Percentiles rank a stretch among this genome's conserved stretches.
Evolutionary conservation across 1,140 invertebrate genomes (phyloP).

Genomic region (Camponotus vicinus): DNA sequence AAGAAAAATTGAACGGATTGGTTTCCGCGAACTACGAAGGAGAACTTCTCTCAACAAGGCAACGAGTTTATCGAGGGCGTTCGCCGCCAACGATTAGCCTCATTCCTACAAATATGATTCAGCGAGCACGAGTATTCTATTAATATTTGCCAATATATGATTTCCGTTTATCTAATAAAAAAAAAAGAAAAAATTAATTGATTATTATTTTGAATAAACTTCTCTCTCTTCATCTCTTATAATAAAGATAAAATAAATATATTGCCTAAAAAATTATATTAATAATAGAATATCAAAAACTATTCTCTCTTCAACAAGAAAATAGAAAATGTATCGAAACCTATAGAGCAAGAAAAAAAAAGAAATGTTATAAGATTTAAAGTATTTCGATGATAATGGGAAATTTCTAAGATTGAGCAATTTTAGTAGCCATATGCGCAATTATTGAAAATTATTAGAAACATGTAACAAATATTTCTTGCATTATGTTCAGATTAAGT

Average conservation of each 20-base stretch:
- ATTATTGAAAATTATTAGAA: neutral
- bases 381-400: neutral
- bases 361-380: neutral
- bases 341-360: neutral
- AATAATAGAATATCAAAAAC: neutral
- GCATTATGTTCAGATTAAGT: neutral
- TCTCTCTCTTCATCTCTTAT: neutral
- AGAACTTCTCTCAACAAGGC: conserved; percentile 35
- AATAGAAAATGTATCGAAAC: neutral
- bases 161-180: neutral
- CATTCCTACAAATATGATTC: conserved; percentile 27
- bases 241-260: neutral
- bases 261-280: neutral
- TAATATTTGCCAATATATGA: neutral
- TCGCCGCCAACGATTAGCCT: conserved; percentile 24
- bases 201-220: neutral
- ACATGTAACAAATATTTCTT: neutral
- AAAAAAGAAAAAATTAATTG: neutral
- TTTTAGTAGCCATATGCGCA: neutral
- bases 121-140: neutral
- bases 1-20: conserved; percentile 57
- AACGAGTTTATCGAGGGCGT: conserved; percentile 66
- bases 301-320: neutral
- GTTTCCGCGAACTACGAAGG: conserved; percentile 46
- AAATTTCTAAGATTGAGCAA: neutral